Base-by-base conservation (phyloP, 1,140 invertebrate species). In the Chlorops oryzae region DNA sequence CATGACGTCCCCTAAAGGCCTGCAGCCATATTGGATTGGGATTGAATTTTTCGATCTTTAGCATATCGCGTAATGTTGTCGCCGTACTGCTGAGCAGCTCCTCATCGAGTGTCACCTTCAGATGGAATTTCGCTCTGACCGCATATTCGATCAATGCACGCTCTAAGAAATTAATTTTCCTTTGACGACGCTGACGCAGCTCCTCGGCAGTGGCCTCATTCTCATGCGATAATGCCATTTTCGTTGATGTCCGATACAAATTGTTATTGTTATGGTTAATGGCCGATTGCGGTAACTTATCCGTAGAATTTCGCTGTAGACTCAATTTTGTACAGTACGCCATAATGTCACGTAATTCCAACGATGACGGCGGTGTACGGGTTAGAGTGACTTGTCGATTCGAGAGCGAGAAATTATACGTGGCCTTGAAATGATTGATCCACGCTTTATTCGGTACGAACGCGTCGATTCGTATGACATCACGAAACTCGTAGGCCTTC, bases 381-480 rank as follows among this genome's bases (percentile, higher is more conserved):
- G 59, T 63, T 23, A 69, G 54, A 0, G 47, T 53, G 1, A 69
- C 65, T 39, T 68, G 61, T 0, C 63, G 61, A 50, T 69, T 65
- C 24, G 65, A 65, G 1, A 69, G 50, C 0, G 65, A 58, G 32
- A 69, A 63, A 20, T 63, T 64, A 34, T 62, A 69, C 12, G 52
- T 59, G 1, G 65, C 65, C 44, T 69, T 69, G 5, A 69, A 69
- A 46, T 64, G 59, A 56, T 68, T 68, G 5, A 69, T 57, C 65
- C 65, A 69, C 4, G 61, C 47, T 40, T 69, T 68, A 34, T 60
- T 65, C 10, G 65, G 65, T 40, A 54, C 43, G 46, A 69, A 69
- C 27, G 61, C 56, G 1, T 68, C 65, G 5, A 69, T 55, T 23
- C 48, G 53, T 60, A 69, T 62, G 0, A 64, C 37, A n/a, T 56